A percentile compares a stretch with the other conserved stretches of the same genome.
Evolutionary conservation across 2,113 vertebrate genomes (phyloP).

Genomic region (Cyprinodon variegatus): DNA sequence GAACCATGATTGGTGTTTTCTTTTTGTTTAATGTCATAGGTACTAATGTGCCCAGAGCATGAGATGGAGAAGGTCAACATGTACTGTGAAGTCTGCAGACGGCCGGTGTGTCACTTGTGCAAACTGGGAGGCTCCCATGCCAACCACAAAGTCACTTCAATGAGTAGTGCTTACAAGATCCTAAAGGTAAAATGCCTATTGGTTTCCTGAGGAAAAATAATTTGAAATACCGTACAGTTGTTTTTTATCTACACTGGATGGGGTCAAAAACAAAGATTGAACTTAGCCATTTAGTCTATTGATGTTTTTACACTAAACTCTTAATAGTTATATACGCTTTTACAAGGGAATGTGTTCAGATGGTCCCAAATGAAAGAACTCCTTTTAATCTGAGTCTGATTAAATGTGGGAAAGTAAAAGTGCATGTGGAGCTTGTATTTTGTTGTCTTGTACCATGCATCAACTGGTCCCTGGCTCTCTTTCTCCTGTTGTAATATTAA

Average conservation of each 20-base stretch:
- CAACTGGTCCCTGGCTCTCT: conserved; percentile 13
- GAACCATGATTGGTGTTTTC: neutral
- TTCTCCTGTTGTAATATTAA: conserved; percentile 59
- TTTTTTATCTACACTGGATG: conserved; percentile 5
- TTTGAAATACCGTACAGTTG: neutral
- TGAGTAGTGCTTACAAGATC: conserved; percentile 96
- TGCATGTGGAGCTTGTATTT: neutral
- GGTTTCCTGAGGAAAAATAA: neutral
- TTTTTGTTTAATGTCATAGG: conserved; percentile 71
- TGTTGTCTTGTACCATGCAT: neutral
- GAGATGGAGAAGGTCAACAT: conserved; percentile 98
- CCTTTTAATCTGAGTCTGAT: neutral
- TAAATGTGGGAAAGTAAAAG: neutral
- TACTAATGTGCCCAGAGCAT: conserved; percentile 98
- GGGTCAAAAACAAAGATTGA: neutral
- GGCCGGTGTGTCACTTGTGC: conserved; percentile 97
- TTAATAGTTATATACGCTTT: neutral
- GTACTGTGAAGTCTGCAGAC: conserved; percentile 96
- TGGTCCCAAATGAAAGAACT: neutral
- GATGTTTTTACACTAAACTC: neutral
- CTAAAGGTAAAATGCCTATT: conserved; percentile 85
- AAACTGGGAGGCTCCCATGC: conserved; percentile 92
- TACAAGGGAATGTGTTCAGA: neutral
- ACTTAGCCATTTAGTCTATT: neutral
- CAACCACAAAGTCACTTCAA: conserved; percentile 93